phyloP scores from a whole-genome alignment of 2,797 vertebrate species.

The Poecilia velifera region DNA sequence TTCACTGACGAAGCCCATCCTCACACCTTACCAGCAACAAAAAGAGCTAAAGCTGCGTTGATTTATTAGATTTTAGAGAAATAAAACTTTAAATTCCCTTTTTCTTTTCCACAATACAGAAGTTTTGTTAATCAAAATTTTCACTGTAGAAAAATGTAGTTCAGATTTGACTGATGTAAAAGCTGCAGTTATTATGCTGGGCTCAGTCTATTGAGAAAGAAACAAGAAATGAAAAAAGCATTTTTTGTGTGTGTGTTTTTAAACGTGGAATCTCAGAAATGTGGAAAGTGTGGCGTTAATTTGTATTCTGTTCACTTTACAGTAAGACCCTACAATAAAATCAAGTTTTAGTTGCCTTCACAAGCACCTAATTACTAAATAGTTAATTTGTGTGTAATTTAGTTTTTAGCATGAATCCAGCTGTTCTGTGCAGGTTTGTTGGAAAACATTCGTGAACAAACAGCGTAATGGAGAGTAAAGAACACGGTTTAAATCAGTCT shows the following conservation, averaged over 20 bases:
- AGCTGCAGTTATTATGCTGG: neutral
- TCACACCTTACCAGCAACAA: neutral
- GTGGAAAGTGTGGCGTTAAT: neutral
- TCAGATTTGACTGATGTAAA: neutral
- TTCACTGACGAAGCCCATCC: neutral
- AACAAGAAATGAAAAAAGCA: neutral
- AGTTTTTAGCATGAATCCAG: neutral
- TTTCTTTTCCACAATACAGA: neutral
- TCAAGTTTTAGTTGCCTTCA: neutral
- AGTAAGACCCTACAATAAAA: neutral
- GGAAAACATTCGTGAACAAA: neutral
- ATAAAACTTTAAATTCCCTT: neutral
- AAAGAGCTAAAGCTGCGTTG: neutral
- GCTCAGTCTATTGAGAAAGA: neutral
- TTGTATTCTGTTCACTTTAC: neutral
- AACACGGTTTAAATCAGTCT: neutral
- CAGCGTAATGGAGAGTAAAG: neutral
- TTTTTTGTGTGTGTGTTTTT: neutral
- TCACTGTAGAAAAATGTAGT: neutral
- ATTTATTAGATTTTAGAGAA: neutral
- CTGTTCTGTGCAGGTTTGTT: neutral
- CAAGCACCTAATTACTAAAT: neutral
- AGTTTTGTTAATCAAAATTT: neutral
- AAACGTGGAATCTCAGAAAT: neutral
- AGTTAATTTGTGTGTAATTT: neutral